Percentiles rank a stretch among this genome's conserved stretches.
Evolutionary conservation across 1,140 invertebrate genomes (phyloP).

Genomic region (Zaprionus ghesquierei): DNA sequence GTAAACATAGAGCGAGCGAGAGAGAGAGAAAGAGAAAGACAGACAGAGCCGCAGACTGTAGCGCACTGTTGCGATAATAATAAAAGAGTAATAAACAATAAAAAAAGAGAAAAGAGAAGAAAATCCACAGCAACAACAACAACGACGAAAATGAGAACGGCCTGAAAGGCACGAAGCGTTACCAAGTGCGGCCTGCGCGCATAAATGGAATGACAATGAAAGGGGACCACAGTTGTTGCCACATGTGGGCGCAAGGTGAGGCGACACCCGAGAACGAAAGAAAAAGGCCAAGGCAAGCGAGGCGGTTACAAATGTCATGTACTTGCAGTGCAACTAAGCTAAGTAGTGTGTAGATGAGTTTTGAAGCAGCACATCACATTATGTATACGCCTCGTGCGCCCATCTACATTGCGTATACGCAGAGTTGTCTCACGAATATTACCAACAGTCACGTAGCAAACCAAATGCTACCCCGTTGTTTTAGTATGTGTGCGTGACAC

Average conservation of each 20-base stretch:
- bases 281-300: constrained; percentile 40
- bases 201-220: constrained; percentile 44
- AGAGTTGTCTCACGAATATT: constrained; percentile 57
- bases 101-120: background rate
- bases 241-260: constrained; percentile 33
- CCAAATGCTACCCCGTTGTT: constrained; percentile 51
- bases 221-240: constrained; percentile 28
- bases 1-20: too few relatives aligned
- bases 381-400: constrained; percentile 25
- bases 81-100: constrained; percentile 51
- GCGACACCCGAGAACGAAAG: background rate
- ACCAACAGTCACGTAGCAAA: constrained; percentile 68
- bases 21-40: too few relatives aligned
- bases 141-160: background rate
- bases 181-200: constrained; percentile 33
- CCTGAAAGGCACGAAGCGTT: constrained; percentile 32
- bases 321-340: constrained; percentile 34
- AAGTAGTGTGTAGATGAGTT: constrained; percentile 26
- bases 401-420: constrained; percentile 46
- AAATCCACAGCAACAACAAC: background rate
- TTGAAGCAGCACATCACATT: constrained; percentile 40
- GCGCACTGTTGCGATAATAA: constrained; percentile 42
- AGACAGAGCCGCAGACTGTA: constrained; percentile 1
- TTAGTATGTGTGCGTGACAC: constrained; percentile 45
- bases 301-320: constrained; percentile 44